A percentile compares a stretch with the other conserved stretches of the same genome.
phyloP scores from a whole-genome alignment of 2,797 vertebrate genomes.

The Gallirallus australis region DNA sequence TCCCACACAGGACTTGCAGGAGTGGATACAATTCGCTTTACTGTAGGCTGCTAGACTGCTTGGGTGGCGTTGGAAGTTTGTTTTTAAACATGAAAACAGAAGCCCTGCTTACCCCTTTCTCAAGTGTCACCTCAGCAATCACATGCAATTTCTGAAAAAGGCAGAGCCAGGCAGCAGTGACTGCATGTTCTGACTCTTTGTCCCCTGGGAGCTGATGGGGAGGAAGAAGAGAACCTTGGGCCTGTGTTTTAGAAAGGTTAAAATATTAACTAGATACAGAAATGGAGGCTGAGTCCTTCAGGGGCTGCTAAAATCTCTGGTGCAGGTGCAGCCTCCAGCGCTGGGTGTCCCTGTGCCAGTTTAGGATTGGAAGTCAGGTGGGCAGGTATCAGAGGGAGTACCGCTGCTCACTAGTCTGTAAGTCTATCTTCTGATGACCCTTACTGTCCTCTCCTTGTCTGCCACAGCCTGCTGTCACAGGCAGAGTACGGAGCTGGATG shows the following conservation, averaged over 20 bases:
- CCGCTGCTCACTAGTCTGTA: accelerated
- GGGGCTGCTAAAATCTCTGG: neutral
- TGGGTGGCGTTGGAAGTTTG: slow-evolving; percentile 11
- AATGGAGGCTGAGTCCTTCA: neutral
- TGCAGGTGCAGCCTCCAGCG: neutral
- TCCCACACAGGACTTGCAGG: neutral
- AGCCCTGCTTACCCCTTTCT: neutral
- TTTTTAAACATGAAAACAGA: slow-evolving; percentile 36
- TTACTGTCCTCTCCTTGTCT: neutral
- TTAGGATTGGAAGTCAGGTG: neutral
- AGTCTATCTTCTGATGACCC: neutral
- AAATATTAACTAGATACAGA: neutral
- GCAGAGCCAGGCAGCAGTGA: neutral
- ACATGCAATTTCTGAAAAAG: neutral
- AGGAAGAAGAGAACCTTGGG: neutral
- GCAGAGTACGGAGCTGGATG: neutral
- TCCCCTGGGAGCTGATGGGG: neutral
- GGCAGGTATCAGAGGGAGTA: neutral
- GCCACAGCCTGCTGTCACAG: neutral
- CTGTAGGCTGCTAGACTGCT: neutral
- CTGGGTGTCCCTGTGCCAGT: neutral
- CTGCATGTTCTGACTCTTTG: neutral
- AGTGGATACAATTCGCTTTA: neutral
- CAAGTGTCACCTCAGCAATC: slow-evolving; percentile 8
- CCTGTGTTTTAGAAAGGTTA: neutral